A percentile compares a stretch with the other conserved stretches of the same genome.
These are phyloP conservation scores for Elysia crispata DNA, from an alignment of 2,888 invertebrate genomes.

Conservation along the genomic window DNA sequence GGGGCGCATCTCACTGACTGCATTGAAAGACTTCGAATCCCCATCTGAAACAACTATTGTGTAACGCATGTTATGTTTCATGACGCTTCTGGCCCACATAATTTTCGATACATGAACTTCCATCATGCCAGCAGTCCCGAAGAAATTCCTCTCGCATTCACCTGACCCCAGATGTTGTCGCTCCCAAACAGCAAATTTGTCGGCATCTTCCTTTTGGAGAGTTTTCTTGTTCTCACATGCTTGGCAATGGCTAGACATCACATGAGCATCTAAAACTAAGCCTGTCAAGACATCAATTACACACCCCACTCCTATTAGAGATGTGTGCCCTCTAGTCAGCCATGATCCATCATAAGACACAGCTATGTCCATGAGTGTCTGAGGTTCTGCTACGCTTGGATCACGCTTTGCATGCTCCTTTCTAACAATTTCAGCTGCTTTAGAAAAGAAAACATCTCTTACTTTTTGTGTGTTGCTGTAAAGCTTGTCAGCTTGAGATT, in stretches of 20 bases:
- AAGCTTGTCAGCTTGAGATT: not conserved
- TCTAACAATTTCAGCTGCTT: conserved; percentile 7
- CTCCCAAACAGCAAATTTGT: not conserved
- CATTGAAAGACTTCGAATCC: conserved; percentile 10
- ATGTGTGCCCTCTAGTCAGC: conserved; percentile 31
- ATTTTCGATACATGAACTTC: conserved; percentile 33
- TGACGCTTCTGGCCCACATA: conserved; percentile 10
- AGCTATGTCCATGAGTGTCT: conserved; percentile 11
- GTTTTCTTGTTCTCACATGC: conserved; percentile 5
- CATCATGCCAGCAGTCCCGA: conserved; percentile 37
- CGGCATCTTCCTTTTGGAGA: not conserved
- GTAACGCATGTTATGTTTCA: conserved; percentile 27
- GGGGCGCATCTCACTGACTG: conserved; percentile 20
- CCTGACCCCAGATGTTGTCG: not conserved
- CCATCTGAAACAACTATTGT: conserved; percentile 32
- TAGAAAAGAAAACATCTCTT: not conserved
- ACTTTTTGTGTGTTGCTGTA: not conserved
- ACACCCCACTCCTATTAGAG: conserved; percentile 37
- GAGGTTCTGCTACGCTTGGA: not conserved
- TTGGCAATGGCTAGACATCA: conserved; percentile 14
- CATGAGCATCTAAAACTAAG: conserved; percentile 18
- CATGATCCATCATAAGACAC: conserved; percentile 25
- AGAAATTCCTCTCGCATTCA: conserved; percentile 15
- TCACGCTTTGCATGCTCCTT: not conserved
- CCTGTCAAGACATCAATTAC: conserved; percentile 37